Base-by-base conservation (phyloP, 1,140 invertebrate species). In the Trachelipus rathkii region DNA sequence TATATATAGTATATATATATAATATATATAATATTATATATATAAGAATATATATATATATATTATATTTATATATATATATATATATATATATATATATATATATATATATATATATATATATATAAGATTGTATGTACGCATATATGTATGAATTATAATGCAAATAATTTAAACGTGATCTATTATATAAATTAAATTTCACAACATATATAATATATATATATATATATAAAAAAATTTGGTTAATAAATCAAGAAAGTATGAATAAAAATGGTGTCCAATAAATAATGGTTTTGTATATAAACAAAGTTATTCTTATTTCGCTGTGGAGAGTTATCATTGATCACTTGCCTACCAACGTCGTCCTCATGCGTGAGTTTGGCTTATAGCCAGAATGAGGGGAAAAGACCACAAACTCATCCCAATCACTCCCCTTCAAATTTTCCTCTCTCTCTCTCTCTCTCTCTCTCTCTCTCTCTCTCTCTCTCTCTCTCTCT, bases 1-100 rank as follows among this genome's bases (percentile, higher is more conserved):
- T 60, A 60, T 60, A 60, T 60, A 60, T 60, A 60, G n/a, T 60
- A 60, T 60, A 60, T 60, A 60, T 60, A 60, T 60, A 60, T 60
- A 60, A 60, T 60, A 60, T 60, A 60, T 60, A 60, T 60, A 60
- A 10, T 10, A 10, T 10, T 60, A 60, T 60, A 60, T 60, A 60
- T 60, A 60, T 60, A 60, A 4, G 8, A 4, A 60, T 60, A 60
- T 60, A 60, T 60, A 60, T 60, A 60, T 13, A 60, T 60, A 19
- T 60, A 19, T 60, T 60, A 60, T 60, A 60, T 60, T 4, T 60
- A 60, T 60, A 60, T 60, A 60, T 60, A 60, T 60, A 60, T 60
- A 60, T 60, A 60, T 60, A 60, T 60, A 60, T 60, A 60, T 60
- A 19, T 60, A 19, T 60, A 60, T 60, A 60, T 60, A 60, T 60